Evolutionary conservation across 2,113 vertebrate species (phyloP).

Genomic region (Urocolius indicus): DNA sequence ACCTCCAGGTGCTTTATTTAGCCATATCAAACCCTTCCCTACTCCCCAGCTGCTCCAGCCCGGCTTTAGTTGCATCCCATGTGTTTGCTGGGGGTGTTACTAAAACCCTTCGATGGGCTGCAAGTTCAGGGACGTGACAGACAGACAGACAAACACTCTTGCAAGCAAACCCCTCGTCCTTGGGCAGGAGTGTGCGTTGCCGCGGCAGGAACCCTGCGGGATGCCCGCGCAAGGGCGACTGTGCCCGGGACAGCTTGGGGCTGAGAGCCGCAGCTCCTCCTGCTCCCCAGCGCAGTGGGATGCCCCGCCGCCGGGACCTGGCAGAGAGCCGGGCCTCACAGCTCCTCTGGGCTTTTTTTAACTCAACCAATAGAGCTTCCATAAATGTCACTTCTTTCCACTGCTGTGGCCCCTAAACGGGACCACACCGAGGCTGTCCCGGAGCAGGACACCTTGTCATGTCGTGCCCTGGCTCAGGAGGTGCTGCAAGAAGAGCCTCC

Average conservation of each 20-base stretch:
- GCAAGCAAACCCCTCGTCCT: not conserved
- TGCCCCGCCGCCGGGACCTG: not conserved
- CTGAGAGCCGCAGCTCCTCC: not conserved
- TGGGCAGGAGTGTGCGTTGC: not conserved
- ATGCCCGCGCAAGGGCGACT: accelerated
- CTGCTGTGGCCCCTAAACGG: accelerated
- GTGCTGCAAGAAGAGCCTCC: not conserved
- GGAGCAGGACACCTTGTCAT: not conserved
- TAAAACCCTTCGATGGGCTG: not conserved
- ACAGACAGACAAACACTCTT: not conserved
- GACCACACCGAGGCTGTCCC: not conserved
- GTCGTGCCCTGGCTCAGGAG: not conserved
- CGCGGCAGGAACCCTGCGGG: not conserved
- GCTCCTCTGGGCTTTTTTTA: not conserved
- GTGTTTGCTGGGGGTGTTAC: accelerated
- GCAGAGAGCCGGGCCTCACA: accelerated
- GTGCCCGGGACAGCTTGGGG: accelerated
- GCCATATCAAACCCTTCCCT: not conserved
- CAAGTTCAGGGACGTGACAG: accelerated
- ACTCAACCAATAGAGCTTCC: not conserved
- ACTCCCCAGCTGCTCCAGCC: not conserved
- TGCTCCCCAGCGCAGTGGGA: accelerated
- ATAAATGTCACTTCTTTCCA: not conserved
- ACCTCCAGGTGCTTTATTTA: not conserved
- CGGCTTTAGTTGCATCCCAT: not conserved